Base-by-base conservation (phyloP, 1,140 invertebrate species). In the Drusus annulatus region DNA sequence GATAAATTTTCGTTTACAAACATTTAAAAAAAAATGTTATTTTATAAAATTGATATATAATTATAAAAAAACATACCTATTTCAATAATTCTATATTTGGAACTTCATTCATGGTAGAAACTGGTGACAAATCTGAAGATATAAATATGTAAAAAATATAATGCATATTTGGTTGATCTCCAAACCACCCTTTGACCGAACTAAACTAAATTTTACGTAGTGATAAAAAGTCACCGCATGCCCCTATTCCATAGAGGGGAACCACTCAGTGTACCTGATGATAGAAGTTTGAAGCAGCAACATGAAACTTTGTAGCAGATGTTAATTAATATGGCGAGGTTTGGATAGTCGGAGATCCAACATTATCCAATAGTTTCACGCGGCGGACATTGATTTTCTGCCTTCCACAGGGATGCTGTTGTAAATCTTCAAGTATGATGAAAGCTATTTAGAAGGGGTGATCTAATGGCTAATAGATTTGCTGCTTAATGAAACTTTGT, bases 261-360 rank as follows among this genome's bases (percentile, higher is more conserved):
- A 68, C n/a, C 13, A 19, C 28, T 31, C 13, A 17, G 13, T 68
- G 63, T 68, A 68, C 28, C 63, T 68, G 16, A 17, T 21, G 25
- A 65, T 28, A 65, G 16, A 36, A 68, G 63, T 68, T 68, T 50
- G 16, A 31, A 65, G 63, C 8, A 68, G 63, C 17, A 17, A 36
- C 68, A 6, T n/a, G 68, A 23, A 52, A 71, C 45, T 71, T 51
- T 71, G 68, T 23, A 71, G 68, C 68, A 71, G 45, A 54, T 71
- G 68, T 71, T 71, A 71, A 71, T 71, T 71, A 52, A 71, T 71
- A 15, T 51, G 68, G 8, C 45, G 19, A 25, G 68, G 15, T 21
- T 19, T 19, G n/a, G 21, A 23, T 60, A 68, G 16, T 16, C 16
- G 62, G 62, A 16, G 62, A n/a, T 60, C 58, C 23, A 60, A 21